Percentiles rank a stretch among this genome's conserved stretches.
Conservation (phyloP, 2,113 vertebrate genomes). For the Mola mola region DNA sequence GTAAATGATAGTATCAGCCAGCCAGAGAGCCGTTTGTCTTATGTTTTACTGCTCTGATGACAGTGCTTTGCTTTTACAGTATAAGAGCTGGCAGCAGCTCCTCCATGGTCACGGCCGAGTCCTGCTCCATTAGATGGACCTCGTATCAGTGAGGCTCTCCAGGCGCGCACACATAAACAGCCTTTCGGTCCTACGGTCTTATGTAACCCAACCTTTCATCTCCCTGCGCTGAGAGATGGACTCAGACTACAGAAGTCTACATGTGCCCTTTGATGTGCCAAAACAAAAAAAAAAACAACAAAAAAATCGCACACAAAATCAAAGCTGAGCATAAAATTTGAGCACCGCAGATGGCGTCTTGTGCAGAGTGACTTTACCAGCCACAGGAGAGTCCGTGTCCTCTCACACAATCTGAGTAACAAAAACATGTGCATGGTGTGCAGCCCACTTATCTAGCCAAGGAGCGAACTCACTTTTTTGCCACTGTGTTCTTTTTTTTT, state of each 20-base stretch:
- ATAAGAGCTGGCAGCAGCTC: slow-evolving; percentile 32
- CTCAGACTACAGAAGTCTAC: slow-evolving; percentile 55
- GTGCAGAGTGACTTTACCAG: slow-evolving; percentile 32
- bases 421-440: slow-evolving; percentile 39
- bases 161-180: slow-evolving; percentile 56
- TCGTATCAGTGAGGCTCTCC: slow-evolving; percentile 59
- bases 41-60: slow-evolving; percentile 35
- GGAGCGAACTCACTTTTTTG: slow-evolving; percentile 25
- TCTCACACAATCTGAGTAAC: slow-evolving; percentile 16
- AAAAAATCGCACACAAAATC: slow-evolving; percentile 20
- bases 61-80: slow-evolving; percentile 24
- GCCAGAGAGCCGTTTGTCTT: slow-evolving; percentile 33
- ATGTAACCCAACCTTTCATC: slow-evolving; percentile 71
- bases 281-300: slow-evolving; percentile 36
- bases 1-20: slow-evolving; percentile 38
- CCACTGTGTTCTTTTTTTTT: slow-evolving; percentile 15
- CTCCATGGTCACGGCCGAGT: slow-evolving; percentile 26
- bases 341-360: slow-evolving; percentile 10
- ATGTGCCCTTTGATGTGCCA: slow-evolving; percentile 53
- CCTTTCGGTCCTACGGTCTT: slow-evolving; percentile 45
- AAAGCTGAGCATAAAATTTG: slow-evolving; percentile 38
- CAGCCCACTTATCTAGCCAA: slow-evolving; percentile 28
- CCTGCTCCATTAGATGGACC: slow-evolving; percentile 55
- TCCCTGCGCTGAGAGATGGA: slow-evolving; percentile 55
- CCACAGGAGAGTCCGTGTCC: slow-evolving; percentile 22